Percentiles rank a stretch among this genome's conserved stretches.
These are phyloP conservation scores for Sthenelais limicola DNA, from an alignment of 2,888 invertebrate genomes.

Conservation along the genomic window DNA sequence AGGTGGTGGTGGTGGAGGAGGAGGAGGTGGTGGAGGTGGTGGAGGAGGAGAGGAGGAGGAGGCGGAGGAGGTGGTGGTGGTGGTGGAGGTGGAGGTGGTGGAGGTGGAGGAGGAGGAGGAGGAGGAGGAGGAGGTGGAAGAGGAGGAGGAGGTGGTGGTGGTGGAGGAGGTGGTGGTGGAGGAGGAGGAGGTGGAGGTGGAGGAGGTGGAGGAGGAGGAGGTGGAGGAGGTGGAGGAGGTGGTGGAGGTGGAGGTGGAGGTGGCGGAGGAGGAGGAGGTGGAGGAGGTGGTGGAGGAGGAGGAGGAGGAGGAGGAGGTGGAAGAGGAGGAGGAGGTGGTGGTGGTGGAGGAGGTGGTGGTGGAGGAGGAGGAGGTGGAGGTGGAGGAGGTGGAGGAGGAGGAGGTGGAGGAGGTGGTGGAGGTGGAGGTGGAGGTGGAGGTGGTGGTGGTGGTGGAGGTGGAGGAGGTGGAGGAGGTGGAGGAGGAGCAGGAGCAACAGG, in stretches of 20 bases:
- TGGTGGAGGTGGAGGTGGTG: not conserved
- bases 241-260: too few species aligned
- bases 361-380: not conserved
- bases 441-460: not conserved
- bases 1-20: not conserved
- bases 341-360: not conserved
- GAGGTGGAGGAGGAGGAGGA: not conserved
- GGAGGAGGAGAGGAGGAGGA: too few species aligned
- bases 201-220: not conserved
- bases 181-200: slow-evolving; percentile 2
- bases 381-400: not conserved
- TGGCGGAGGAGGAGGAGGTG: too few species aligned
- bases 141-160: not conserved
- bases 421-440: not conserved
- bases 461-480: too few species aligned
- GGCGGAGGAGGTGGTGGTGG: too few species aligned
- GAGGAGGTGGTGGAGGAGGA: not conserved
- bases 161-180: slow-evolving; percentile 1
- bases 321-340: not conserved
- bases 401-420: slow-evolving; percentile 11
- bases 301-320: not conserved
- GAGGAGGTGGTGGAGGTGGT: not conserved
- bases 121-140: not conserved
- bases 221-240: not conserved
- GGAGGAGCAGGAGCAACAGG: too few species aligned